These are phyloP conservation scores for Hassar affinis DNA, from an alignment of 2,113 vertebrate species.

Conservation along the genomic window DNA sequence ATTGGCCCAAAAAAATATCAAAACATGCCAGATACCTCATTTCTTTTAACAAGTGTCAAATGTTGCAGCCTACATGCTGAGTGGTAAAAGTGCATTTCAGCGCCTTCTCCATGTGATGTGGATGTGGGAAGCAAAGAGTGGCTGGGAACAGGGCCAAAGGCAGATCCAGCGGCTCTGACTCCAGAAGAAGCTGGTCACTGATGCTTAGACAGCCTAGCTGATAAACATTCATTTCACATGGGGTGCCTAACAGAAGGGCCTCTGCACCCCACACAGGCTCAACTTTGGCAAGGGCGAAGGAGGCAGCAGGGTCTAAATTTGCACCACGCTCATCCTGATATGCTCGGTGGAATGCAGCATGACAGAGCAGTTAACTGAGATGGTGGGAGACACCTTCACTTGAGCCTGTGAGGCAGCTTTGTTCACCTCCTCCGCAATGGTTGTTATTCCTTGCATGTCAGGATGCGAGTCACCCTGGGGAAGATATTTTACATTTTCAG, in stretches of 20 bases:
- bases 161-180: conserved; percentile 46
- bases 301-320: conserved; percentile 22
- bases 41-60: conserved; percentile 22
- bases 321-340: conserved; percentile 23
- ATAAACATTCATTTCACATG: conserved; percentile 55
- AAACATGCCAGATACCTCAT: background rate
- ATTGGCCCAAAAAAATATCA: background rate
- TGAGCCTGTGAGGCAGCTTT: conserved; percentile 39
- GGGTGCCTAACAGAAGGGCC: conserved; percentile 39
- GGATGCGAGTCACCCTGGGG: conserved; percentile 39
- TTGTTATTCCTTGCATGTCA: conserved; percentile 48
- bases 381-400: conserved; percentile 39
- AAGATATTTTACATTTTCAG: conserved; percentile 52
- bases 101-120: conserved; percentile 23
- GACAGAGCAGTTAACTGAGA: conserved; percentile 44
- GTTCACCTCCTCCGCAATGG: conserved; percentile 42
- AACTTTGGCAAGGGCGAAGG: conserved; percentile 29
- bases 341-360: conserved; percentile 38
- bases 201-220: conserved; percentile 42
- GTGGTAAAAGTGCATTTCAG: conserved; percentile 12
- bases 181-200: conserved; percentile 37
- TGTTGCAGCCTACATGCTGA: conserved; percentile 9
- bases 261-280: conserved; percentile 28
- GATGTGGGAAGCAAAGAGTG: conserved; percentile 42
- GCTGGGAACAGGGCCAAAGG: conserved; percentile 44